Percentiles rank a stretch among this genome's conserved stretches.
phyloP scores from a whole-genome alignment of 2,888 invertebrate genomes.

The Tridacna crocea region DNA sequence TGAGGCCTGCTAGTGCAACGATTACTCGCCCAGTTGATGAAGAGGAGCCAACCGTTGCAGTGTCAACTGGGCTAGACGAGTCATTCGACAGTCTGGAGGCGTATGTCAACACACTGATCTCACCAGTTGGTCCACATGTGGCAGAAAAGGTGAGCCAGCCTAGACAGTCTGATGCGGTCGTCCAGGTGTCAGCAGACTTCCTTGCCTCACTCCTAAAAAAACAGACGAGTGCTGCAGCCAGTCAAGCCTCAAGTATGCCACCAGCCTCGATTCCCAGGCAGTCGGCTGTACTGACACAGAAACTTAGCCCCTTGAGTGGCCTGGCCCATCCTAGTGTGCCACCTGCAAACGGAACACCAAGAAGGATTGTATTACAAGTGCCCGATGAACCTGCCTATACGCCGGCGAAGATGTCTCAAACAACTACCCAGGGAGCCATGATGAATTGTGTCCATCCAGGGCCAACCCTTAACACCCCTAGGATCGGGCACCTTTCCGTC shows the following conservation, averaged over 20 bases:
- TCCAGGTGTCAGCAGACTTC: background rate
- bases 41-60: background rate
- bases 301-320: background rate
- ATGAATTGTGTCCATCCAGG: background rate
- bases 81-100: conserved; percentile 3
- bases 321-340: background rate
- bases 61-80: background rate
- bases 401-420: background rate
- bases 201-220: background rate
- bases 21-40: background rate
- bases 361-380: background rate
- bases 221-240: background rate
- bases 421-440: background rate
- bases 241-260: background rate
- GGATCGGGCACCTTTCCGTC: background rate
- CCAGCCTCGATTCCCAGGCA: background rate
- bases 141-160: background rate
- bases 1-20: background rate
- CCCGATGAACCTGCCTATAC: background rate
- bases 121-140: background rate
- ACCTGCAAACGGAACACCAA: background rate
- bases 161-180: background rate
- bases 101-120: background rate
- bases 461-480: conserved; percentile 8
- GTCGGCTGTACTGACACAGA: background rate